These are phyloP conservation scores for Ladona fulva DNA, from an alignment of 1,140 invertebrate genomes.

Conservation along the genomic window DNA sequence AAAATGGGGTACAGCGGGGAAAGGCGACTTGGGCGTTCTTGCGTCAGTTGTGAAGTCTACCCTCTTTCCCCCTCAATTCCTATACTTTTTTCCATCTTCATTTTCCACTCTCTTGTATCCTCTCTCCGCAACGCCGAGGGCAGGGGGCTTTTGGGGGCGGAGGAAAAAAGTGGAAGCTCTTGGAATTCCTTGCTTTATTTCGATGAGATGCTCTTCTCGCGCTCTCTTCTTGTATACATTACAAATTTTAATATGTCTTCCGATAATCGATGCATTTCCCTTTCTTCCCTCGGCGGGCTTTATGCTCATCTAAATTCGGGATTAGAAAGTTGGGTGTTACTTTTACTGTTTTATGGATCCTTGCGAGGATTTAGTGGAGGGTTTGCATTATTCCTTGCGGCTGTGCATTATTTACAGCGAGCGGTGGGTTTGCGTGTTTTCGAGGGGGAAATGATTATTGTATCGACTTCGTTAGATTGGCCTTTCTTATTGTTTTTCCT, in stretches of 20 bases:
- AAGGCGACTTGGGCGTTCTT: too few relatives aligned
- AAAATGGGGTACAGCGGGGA: too few relatives aligned
- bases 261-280: conserved; percentile 5
- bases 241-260: conserved; percentile 13
- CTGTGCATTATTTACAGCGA: neutral
- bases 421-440: neutral
- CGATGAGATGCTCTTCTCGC: neutral
- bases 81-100: too few relatives aligned
- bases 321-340: conserved; percentile 12
- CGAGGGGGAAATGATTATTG: neutral
- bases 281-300: neutral
- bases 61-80: too few relatives aligned
- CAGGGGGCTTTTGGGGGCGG: neutral
- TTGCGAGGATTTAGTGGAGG: neutral
- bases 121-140: neutral
- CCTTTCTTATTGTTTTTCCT: too few relatives aligned
- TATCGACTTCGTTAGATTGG: too few relatives aligned
- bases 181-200: neutral
- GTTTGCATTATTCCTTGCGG: neutral
- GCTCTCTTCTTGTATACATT: neutral
- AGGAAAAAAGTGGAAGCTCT: neutral
- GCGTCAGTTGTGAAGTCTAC: too few relatives aligned
- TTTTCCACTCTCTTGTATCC: too few relatives aligned
- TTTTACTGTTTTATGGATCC: conserved; percentile 10
- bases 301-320: conserved; percentile 11